phyloP scores from a whole-genome alignment of 2,888 invertebrate species.

The Drosophila histrio region DNA sequence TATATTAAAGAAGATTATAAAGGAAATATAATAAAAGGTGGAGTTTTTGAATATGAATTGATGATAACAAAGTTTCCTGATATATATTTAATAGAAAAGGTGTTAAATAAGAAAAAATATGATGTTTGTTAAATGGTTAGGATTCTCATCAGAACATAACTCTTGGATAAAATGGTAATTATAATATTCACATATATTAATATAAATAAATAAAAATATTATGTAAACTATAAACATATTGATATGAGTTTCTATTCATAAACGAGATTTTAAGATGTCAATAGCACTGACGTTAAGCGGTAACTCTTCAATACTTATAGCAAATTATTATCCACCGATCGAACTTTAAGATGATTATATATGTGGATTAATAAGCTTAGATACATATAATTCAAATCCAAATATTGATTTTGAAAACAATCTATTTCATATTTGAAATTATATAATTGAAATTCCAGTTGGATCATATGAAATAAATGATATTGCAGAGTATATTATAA shows the following conservation, averaged over 20 bases:
- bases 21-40: slow-evolving; percentile 6
- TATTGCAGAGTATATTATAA: background rate
- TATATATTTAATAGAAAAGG: slow-evolving; percentile 4
- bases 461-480: slow-evolving; percentile 7
- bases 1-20: slow-evolving; percentile 10
- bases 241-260: too few relatives aligned
- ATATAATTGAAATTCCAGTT: background rate
- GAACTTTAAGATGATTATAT: background rate
- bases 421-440: background rate
- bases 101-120: background rate
- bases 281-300: too few relatives aligned
- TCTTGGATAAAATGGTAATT: too few relatives aligned
- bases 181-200: too few relatives aligned
- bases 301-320: too few relatives aligned
- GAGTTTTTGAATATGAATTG: slow-evolving; percentile 5
- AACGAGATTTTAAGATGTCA: too few relatives aligned
- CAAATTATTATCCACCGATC: too few relatives aligned
- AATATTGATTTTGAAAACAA: slow-evolving; percentile 2
- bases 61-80: slow-evolving; percentile 1
- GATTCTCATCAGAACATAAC: slow-evolving; percentile 5
- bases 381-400: slow-evolving; percentile 4
- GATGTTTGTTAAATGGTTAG: slow-evolving; percentile 10
- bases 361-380: slow-evolving; percentile 1
- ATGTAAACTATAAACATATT: too few relatives aligned
- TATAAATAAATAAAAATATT: too few relatives aligned